Evolutionary conservation across 2,113 vertebrate genomes (phyloP).

Genomic region (Hiodon tergisus): DNA sequence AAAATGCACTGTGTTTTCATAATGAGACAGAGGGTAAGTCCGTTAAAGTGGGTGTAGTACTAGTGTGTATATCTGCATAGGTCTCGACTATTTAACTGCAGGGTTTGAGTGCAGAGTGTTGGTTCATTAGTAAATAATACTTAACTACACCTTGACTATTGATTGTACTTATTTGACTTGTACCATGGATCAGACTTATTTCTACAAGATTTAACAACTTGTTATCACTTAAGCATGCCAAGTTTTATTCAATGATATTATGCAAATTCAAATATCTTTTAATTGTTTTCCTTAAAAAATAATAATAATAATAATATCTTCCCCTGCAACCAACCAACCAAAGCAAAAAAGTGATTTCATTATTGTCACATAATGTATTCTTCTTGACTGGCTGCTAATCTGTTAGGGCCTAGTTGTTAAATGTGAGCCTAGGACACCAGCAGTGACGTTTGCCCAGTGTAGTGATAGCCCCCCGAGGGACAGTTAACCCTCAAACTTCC

Average conservation of each 20-base stretch:
- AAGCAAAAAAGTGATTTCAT: conserved; percentile 40
- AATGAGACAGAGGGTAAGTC: no score
- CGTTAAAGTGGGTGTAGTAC: no score
- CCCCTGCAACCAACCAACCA: conserved; percentile 40
- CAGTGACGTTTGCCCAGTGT: conserved; percentile 52
- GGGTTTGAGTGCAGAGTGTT: no score
- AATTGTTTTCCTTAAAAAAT: conserved; percentile 51
- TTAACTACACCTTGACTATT: no score
- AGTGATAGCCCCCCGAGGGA: conserved; percentile 62
- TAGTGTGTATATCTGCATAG: no score
- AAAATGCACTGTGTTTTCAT: background rate
- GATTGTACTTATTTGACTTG: no score
- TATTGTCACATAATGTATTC: conserved; percentile 43
- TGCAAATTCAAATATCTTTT: conserved; percentile 58
- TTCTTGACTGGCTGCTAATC: conserved; percentile 59
- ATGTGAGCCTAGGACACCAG: conserved; percentile 51
- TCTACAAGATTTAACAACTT: background rate
- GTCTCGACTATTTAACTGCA: no score
- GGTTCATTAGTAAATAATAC: no score
- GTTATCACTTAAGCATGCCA: background rate
- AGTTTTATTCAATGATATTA: background rate
- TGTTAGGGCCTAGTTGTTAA: conserved; percentile 56
- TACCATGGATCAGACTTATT: no score
- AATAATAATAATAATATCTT: conserved; percentile 25
- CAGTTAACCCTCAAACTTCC: conserved; percentile 60